Conservation (phyloP, 2,888 invertebrate species). For the Chydorus sphaericus region DNA sequence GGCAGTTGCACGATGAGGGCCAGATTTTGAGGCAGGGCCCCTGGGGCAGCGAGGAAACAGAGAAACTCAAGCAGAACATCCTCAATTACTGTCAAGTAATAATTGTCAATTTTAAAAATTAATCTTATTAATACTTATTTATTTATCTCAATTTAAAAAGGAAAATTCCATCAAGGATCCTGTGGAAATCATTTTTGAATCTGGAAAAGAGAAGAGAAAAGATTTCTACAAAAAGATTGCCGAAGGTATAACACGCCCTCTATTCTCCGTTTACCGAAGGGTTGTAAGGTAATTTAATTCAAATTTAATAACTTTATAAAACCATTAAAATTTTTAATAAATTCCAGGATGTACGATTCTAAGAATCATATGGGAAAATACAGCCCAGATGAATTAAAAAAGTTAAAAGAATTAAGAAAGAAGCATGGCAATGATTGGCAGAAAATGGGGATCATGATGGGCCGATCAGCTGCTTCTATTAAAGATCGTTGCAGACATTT, state of each 20-base stretch:
- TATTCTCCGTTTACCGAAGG: constrained; percentile 33
- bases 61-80: constrained; percentile 30
- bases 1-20: constrained; percentile 28
- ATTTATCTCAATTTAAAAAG: constrained; percentile 22
- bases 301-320: neutral
- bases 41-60: constrained; percentile 33
- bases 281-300: constrained; percentile 24
- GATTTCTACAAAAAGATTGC: constrained; percentile 33
- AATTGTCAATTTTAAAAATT: neutral
- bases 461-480: constrained; percentile 34
- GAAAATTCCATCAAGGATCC: constrained; percentile 28
- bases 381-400: constrained; percentile 29
- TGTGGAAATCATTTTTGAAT: constrained; percentile 32
- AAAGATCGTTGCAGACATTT: constrained; percentile 34
- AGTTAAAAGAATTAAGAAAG: constrained; percentile 26
- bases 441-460: constrained; percentile 30
- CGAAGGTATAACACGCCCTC: constrained; percentile 31
- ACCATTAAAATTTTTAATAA: neutral
- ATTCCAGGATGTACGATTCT: constrained; percentile 32
- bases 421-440: constrained; percentile 35
- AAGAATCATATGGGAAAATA: constrained; percentile 35
- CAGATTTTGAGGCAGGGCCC: constrained; percentile 31
- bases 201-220: constrained; percentile 34
- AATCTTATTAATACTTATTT: constrained; percentile 5
- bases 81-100: constrained; percentile 29